Conservation (phyloP, 1,140 invertebrate genomes). For the Hyles vespertilio region DNA sequence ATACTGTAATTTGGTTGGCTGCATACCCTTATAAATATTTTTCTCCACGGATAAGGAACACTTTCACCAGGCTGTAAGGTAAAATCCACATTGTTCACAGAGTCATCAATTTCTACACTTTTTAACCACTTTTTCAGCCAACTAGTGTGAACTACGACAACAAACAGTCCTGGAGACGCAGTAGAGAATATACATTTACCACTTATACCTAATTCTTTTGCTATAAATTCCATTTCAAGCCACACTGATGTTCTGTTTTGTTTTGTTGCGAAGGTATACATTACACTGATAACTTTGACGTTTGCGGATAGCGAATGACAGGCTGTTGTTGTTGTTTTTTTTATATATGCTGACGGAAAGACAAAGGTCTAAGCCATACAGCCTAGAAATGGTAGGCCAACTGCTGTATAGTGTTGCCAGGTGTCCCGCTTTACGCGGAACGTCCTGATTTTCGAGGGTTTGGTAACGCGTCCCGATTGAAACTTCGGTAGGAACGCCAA, state of each 20-base stretch:
- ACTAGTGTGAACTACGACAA: slow-evolving; percentile 79
- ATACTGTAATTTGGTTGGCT: neutral
- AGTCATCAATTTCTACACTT: slow-evolving; percentile 76
- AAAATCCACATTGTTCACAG: slow-evolving; percentile 71
- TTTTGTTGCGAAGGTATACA: slow-evolving; percentile 40
- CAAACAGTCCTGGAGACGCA: slow-evolving; percentile 72
- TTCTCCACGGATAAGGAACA: slow-evolving; percentile 77
- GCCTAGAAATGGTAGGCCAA: too few relatives aligned
- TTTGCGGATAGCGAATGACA: neutral
- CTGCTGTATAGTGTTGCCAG: too few relatives aligned
- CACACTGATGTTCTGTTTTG: slow-evolving; percentile 56
- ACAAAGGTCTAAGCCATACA: too few relatives aligned
- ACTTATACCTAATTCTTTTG: slow-evolving; percentile 80
- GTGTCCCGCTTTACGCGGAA: too few relatives aligned
- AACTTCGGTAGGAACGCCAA: too few relatives aligned
- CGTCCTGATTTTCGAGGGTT: too few relatives aligned
- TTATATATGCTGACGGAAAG: too few relatives aligned
- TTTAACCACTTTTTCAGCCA: slow-evolving; percentile 82
- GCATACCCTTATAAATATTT: slow-evolving; percentile 77
- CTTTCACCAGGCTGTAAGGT: slow-evolving; percentile 75
- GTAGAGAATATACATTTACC: slow-evolving; percentile 79
- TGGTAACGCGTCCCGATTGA: too few relatives aligned
- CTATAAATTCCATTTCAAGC: slow-evolving; percentile 77
- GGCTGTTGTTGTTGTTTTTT: too few relatives aligned
- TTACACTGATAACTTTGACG: slow-evolving; percentile 15